Evolutionary conservation across 2,888 invertebrate genomes (phyloP), one percentile per base, ranked within the genome.

Genomic region (Polyommatus icarus): DNA sequence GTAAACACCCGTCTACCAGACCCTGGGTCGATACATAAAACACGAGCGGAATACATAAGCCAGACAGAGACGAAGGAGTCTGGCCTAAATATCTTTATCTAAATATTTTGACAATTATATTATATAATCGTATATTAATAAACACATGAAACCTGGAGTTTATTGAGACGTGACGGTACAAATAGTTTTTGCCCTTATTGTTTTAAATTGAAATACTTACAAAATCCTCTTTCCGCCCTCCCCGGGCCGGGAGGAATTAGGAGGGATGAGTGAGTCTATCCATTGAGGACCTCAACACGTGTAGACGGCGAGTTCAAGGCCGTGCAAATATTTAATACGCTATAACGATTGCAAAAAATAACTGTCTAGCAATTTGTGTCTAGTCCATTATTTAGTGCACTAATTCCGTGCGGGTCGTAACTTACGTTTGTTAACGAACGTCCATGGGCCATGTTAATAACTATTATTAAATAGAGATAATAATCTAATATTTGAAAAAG

Each of bases 221-320:
- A 83, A 78, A 76, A 77, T 77, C 76, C 78, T 78, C 78, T 76
- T 75, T 77, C 76, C 79, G 76, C 78, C 79, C 80, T 76, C 46
- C 76, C 80, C 77, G 79, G 76, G 78, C 50, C 67, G 78, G 72
- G 77, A 36, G 72, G 77, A 18, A 72, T 57, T 72, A 32, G 24
- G 29, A 29, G 78, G 83, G 82, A 80, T 77, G 84, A 81, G 82
- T 82, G 82, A 83, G 80, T 83, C 80, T 84, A 83, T 84, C 85
- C 85, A 85, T 84, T 84, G 84, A 84, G 83, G 83, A 82, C 82
- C 83, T 82, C 82, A 84, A 84, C 86, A 86, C 85, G 86, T 87
- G 86, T 87, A 86, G 83, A 80, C 82, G 77, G 81, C 79, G 81
- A 82, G 82, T 83, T 84, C 84, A 83, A 85, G 84, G 84, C 81